These are phyloP conservation scores for Oreonectes daqikongensis DNA, from an alignment of 2,797 vertebrate genomes.

Conservation along the genomic window DNA sequence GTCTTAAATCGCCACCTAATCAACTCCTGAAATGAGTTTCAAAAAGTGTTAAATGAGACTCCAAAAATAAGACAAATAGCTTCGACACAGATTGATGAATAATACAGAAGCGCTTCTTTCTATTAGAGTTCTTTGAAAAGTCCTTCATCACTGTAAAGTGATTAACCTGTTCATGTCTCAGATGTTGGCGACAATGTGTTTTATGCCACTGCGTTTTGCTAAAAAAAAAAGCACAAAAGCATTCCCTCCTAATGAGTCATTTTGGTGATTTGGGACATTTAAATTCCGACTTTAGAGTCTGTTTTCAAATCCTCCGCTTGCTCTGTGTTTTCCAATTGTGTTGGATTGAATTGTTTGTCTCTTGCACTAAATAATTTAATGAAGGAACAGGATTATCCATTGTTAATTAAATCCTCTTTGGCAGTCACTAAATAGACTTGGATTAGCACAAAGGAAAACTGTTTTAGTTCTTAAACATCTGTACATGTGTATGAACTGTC, in stretches of 20 bases:
- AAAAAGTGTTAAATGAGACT: constrained; percentile 32
- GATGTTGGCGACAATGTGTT: background rate
- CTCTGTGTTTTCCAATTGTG: constrained; percentile 40
- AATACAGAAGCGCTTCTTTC: background rate
- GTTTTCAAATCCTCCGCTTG: constrained; percentile 27
- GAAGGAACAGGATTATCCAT: constrained; percentile 43
- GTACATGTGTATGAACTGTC: background rate
- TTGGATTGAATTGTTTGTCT: constrained; percentile 37
- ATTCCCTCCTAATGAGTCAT: constrained; percentile 3
- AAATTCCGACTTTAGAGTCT: constrained; percentile 11
- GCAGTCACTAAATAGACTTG: constrained; percentile 23
- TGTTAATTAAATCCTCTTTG: constrained; percentile 40
- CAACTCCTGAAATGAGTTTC: constrained; percentile 30
- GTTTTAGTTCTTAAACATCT: constrained; percentile 14
- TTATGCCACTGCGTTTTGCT: constrained; percentile 2
- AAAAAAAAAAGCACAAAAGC: background rate
- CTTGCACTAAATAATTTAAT: constrained; percentile 39
- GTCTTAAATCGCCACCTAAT: constrained; percentile 22
- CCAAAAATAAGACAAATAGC: constrained; percentile 21
- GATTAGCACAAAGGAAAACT: constrained; percentile 31
- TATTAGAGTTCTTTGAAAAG: background rate
- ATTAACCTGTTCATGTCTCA: constrained; percentile 1
- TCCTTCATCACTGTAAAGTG: background rate
- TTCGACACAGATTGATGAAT: background rate
- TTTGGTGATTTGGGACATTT: constrained; percentile 20